Base-by-base conservation (phyloP, 1,140 invertebrate species). In the Lordiphosa stackelbergi region DNA sequence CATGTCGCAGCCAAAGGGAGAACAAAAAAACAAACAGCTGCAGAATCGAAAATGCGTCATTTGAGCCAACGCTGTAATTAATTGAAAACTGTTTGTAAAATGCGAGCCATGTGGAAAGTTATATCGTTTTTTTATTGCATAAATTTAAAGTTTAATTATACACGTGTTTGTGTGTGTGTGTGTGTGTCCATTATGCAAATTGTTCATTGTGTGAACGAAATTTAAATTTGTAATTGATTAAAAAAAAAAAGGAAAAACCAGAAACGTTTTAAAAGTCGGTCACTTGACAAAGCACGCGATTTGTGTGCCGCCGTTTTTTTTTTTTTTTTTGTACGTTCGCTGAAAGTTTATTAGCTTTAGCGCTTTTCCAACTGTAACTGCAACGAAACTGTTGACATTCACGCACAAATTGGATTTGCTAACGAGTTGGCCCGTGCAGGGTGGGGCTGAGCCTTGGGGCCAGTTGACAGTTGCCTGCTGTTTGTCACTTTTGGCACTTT, bases 401-500 rank as follows among this genome's bases (percentile, higher is more conserved):
- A 83, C 77, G 74, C 74, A 75, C 77, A 83, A 83, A 83, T 83
- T 83, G 77, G 77, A 77, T 83, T 83, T 83, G 42, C 72, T 73
- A 83, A 83, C 77, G 72, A 81, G 72, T 75, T 72, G 64, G 58
- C 70, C 51, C 37, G 42, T 37, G 22, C 46, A 37, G 22, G 16
- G 11, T 16, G 5, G 41, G 37, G 11, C 11, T n/a, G 10, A 40
- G 38, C 38, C 12, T 8, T 16, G 24, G 13, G 22, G 36, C 41
- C 9, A 13, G 54, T 53, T 79, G 75, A 79, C 77, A 79, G 66
- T 79, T 66, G 72, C 62, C 71, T 73, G 75, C 75, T 79, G 75
- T 79, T 79, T 79, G 75, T 79, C 75, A 79, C 75, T 79, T 79
- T 81, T 81, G 75, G 66, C 74, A 79, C 71, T 79, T 79, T 79